Percentiles rank a stretch among this genome's conserved stretches.
Conservation (phyloP, 2,797 vertebrate genomes). For the Mus caroli region DNA sequence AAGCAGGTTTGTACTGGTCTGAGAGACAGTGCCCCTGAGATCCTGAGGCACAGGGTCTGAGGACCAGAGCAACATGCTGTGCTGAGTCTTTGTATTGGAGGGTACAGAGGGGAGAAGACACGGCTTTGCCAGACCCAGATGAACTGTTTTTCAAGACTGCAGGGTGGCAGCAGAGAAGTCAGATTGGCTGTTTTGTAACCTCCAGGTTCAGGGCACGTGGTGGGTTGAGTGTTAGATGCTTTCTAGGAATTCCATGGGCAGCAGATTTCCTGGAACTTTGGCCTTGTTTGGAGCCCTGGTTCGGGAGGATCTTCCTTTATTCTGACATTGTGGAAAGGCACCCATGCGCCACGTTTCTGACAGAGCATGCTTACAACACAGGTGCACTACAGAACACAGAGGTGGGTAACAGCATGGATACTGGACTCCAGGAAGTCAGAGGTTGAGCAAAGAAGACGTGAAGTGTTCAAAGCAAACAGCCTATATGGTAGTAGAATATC, state of each 20-base stretch:
- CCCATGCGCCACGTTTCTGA: background rate
- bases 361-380: background rate
- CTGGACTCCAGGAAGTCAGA: background rate
- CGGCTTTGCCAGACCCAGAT: background rate
- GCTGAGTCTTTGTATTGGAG: background rate
- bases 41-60: background rate
- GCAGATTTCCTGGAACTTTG: background rate
- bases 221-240: background rate
- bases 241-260: background rate
- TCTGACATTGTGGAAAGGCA: background rate
- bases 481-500: background rate
- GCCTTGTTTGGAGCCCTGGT: background rate
- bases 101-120: background rate
- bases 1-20: background rate
- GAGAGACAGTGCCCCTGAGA: background rate
- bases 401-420: background rate
- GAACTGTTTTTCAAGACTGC: background rate
- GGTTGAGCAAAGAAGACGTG: background rate
- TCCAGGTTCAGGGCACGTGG: background rate
- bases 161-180: background rate
- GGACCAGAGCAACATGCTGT: background rate
- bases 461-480: background rate
- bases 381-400: background rate
- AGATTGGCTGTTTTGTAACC: background rate
- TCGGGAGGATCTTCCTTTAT: background rate